Evolutionary conservation across 2,888 invertebrate species (phyloP).

Genomic region (Eugnorisma glareosa): DNA sequence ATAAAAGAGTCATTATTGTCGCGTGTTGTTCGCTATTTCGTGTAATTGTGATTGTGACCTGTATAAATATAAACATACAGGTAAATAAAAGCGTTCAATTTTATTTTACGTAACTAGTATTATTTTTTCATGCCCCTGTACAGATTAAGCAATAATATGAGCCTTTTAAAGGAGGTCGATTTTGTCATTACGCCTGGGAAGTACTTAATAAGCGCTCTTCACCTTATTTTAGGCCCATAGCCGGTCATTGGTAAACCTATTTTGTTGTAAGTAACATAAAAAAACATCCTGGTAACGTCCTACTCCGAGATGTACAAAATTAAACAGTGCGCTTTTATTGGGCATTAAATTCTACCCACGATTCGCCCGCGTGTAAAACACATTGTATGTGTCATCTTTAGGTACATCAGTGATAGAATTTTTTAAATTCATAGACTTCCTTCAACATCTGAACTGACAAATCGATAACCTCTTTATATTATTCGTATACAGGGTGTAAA

Average conservation of each 20-base stretch:
- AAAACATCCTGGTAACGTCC: background rate
- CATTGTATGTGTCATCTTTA: too few relatives aligned
- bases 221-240: background rate
- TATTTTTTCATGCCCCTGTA: background rate
- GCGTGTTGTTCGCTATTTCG: slow-evolving; percentile 62
- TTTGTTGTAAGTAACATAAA: background rate
- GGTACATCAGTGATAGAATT: too few relatives aligned
- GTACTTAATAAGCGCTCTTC: background rate
- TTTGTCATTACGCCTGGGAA: background rate
- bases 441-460: background rate
- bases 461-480: background rate
- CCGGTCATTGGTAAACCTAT: background rate
- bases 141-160: background rate
- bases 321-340: too few relatives aligned
- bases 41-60: slow-evolving; percentile 44
- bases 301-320: too few relatives aligned
- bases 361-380: too few relatives aligned
- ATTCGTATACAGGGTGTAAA: too few relatives aligned
- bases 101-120: background rate
- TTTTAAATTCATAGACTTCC: background rate
- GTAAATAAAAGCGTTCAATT: background rate
- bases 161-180: background rate
- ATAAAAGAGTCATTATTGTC: slow-evolving; percentile 73
- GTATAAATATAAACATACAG: slow-evolving; percentile 8
- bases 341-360: too few relatives aligned